Evolutionary conservation across 2,797 vertebrate genomes (phyloP), one percentile per base, ranked within the genome.

Genomic region (Hoplostethus mediterraneus): DNA sequence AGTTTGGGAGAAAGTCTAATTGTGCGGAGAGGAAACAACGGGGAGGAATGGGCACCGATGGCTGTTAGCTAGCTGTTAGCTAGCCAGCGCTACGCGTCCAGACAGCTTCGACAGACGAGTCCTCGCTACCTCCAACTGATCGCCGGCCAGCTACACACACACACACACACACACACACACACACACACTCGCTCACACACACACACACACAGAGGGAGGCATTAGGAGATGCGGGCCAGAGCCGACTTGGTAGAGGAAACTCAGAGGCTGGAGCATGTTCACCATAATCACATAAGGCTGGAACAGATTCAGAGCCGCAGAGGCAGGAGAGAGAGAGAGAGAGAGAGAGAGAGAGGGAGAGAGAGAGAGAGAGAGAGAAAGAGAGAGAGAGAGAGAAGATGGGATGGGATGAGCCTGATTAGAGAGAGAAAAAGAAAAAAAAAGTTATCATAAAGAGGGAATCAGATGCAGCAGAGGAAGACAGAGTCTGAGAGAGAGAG

Each of bases 251-350:
- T 11, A 48, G 66, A 83, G 74, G 79, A 77, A 87, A 77, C 58
- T 69, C 75, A 5, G 21, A 82, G 76, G 62, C 59, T 80, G 79
- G 73, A 88, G 80, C 85, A 72, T 81, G 84, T 85, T 88, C 65
- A 62, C 74, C 67, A 83, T 90, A 87, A 89, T 87, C 86, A 84
- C 87, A 87, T 83, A 81, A 90, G 40, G 75, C 85, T 87, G 87
- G 75, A 85, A 89, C 79, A 84, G 76, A 89, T 59, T 77, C 73
- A 62, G 13, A 81, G 75, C 84, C 72, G 79, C 79, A 87, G 64
- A 14, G 44, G 17, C 14, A 21, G 31, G 58, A 21, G 58, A 60
- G 21, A 4, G 42, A 17, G 11, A 31, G 33, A 11, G 38, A 51
- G 42, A n/a, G 25, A 45, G 30, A 25, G 28, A 9, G 56, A 75